Evolutionary conservation across 1,140 invertebrate genomes (phyloP).

Genomic region (Psix sp.): DNA sequence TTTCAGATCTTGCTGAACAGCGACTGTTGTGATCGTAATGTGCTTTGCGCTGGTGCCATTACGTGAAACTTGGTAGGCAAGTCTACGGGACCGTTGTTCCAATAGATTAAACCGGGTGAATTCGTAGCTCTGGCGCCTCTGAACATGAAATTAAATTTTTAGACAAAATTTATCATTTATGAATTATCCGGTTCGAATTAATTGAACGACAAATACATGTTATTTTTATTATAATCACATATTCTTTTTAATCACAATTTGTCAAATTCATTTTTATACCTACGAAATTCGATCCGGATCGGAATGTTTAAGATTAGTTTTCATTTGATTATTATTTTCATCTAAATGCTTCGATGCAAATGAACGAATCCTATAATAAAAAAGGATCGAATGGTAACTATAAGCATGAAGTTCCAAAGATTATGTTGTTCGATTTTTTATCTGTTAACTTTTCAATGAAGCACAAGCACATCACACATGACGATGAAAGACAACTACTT

Average conservation of each 20-base stretch:
- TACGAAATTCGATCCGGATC: constrained; percentile 4
- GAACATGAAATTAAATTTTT: constrained; percentile 56
- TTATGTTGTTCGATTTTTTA: no score
- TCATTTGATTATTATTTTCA: constrained; percentile 2
- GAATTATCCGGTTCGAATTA: constrained; percentile 22
- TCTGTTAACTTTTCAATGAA: constrained; percentile 27
- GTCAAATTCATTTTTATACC: not conserved
- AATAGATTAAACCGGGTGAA: constrained; percentile 50
- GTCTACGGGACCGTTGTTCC: constrained; percentile 55
- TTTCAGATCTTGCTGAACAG: constrained; percentile 65
- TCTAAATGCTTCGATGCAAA: no score
- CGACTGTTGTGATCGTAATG: constrained; percentile 65
- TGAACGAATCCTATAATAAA: no score
- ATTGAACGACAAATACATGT: no score
- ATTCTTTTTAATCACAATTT: not conserved
- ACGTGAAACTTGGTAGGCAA: constrained; percentile 47
- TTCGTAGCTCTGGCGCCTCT: constrained; percentile 59
- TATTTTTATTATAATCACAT: no score
- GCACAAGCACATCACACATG: constrained; percentile 58
- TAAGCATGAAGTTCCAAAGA: no score
- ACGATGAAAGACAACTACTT: constrained; percentile 28
- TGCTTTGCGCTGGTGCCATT: constrained; percentile 64
- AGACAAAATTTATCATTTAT: constrained; percentile 23
- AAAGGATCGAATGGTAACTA: no score
- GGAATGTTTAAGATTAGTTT: not conserved